These are phyloP conservation scores for Thumatha senex DNA, from an alignment of 2,888 invertebrate species.

Conservation along the genomic window DNA sequence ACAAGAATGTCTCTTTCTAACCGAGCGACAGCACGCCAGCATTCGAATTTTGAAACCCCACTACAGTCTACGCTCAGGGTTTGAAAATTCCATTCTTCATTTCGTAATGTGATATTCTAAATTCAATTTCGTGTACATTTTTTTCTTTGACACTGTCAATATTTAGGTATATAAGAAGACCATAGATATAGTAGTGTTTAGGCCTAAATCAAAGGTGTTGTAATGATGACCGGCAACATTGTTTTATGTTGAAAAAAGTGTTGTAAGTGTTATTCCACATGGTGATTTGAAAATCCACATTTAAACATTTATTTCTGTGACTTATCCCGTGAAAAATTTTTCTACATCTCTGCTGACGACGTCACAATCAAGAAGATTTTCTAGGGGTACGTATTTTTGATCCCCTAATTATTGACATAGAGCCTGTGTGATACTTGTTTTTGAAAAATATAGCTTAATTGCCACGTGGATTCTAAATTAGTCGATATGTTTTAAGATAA, in stretches of 20 bases:
- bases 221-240: background rate
- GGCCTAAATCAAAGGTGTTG: conserved; percentile 30
- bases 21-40: conserved; percentile 46
- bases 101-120: conserved; percentile 20
- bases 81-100: conserved; percentile 33
- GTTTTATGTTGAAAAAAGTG: background rate
- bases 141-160: background rate
- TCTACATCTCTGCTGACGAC: conserved; percentile 7
- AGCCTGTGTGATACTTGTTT: background rate
- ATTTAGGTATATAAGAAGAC: background rate
- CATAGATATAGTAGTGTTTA: conserved; percentile 11
- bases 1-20: conserved; percentile 57
- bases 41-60: conserved; percentile 44
- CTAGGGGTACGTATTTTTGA: conserved; percentile 17
- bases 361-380: background rate
- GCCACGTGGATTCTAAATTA: conserved; percentile 5
- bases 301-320: background rate
- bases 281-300: background rate
- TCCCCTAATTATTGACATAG: background rate
- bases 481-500: background rate
- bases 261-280: background rate
- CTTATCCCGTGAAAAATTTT: background rate
- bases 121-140: conserved; percentile 14
- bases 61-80: conserved; percentile 34
- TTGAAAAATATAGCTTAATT: background rate